Conservation (phyloP, 1,140 invertebrate species). For the Danaus plexippus region DNA sequence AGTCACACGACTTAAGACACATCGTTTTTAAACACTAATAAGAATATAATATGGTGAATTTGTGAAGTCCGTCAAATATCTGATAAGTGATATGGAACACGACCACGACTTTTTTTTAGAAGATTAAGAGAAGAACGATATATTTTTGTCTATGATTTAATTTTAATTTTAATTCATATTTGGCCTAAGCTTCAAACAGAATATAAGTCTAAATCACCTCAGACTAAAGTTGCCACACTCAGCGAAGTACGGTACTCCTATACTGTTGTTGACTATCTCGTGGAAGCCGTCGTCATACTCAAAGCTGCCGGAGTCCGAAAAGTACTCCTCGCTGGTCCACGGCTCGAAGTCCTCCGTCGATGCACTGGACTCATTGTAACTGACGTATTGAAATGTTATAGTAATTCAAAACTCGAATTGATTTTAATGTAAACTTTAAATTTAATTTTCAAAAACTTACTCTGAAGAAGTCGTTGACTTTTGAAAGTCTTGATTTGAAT, state of each 20-base stretch:
- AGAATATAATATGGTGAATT: too few relatives aligned
- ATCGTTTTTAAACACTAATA: too few relatives aligned
- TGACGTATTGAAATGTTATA: slow-evolving; percentile 1
- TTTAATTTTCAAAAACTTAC: slow-evolving; percentile 5
- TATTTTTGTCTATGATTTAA: too few relatives aligned
- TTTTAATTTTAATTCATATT: too few relatives aligned
- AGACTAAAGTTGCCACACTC: slow-evolving; percentile 74
- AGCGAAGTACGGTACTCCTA: slow-evolving; percentile 31
- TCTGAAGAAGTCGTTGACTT: slow-evolving; percentile 13
- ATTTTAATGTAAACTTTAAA: neutral
- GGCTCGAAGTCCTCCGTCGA: slow-evolving; percentile 38
- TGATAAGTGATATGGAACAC: too few relatives aligned
- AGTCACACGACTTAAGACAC: too few relatives aligned
- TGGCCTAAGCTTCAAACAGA: too few relatives aligned
- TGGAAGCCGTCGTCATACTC: slow-evolving; percentile 49
- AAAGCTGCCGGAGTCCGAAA: slow-evolving; percentile 42
- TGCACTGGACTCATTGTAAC: slow-evolving; percentile 27
- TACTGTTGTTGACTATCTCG: slow-evolving; percentile 39
- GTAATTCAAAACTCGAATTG: neutral
- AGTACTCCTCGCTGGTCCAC: slow-evolving; percentile 35
- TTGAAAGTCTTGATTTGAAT: slow-evolving; percentile 13
- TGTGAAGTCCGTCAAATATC: too few relatives aligned
- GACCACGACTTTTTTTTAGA: too few relatives aligned
- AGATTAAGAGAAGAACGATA: too few relatives aligned
- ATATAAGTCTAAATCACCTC: slow-evolving; percentile 35